These are phyloP conservation scores for Formica exsecta DNA, from an alignment of 1,140 invertebrate species.

Conservation along the genomic window DNA sequence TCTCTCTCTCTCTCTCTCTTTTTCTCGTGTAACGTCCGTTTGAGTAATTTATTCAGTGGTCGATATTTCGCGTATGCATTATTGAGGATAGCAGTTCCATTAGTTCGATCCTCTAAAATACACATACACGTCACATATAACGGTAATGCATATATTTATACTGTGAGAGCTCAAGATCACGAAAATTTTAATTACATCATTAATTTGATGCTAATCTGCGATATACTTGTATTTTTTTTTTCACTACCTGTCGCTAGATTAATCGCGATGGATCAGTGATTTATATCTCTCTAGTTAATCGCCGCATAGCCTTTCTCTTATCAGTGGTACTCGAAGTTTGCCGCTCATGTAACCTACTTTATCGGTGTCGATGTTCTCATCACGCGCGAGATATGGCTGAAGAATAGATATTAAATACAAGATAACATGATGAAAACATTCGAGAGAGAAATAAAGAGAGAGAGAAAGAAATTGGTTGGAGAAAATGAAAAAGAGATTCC, in stretches of 20 bases:
- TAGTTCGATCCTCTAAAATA: slow-evolving; percentile 22
- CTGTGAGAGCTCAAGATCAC: neutral
- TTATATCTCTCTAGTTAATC: neutral
- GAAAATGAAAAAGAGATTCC: neutral
- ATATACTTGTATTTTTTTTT: neutral
- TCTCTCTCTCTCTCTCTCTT: too few relatives aligned
- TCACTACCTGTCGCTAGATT: neutral
- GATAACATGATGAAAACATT: neutral
- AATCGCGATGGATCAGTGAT: slow-evolving; percentile 38
- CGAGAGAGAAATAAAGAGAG: neutral
- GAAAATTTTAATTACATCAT: neutral
- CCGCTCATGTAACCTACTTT: slow-evolving; percentile 27
- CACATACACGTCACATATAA: neutral
- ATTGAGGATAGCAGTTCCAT: neutral
- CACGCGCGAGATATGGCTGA: neutral
- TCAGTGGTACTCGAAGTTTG: slow-evolving; percentile 22
- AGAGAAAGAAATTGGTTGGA: neutral
- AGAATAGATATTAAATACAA: slow-evolving; percentile 8
- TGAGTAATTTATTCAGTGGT: slow-evolving; percentile 39
- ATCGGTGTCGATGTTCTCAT: slow-evolving; percentile 23
- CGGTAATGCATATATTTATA: neutral
- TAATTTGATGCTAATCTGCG: neutral
- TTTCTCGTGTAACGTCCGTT: too few relatives aligned
- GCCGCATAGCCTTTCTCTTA: neutral
- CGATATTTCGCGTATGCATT: slow-evolving; percentile 29